Base-by-base conservation (phyloP, 2,113 vertebrate species). In the Illadopsis cleaveri region DNA sequence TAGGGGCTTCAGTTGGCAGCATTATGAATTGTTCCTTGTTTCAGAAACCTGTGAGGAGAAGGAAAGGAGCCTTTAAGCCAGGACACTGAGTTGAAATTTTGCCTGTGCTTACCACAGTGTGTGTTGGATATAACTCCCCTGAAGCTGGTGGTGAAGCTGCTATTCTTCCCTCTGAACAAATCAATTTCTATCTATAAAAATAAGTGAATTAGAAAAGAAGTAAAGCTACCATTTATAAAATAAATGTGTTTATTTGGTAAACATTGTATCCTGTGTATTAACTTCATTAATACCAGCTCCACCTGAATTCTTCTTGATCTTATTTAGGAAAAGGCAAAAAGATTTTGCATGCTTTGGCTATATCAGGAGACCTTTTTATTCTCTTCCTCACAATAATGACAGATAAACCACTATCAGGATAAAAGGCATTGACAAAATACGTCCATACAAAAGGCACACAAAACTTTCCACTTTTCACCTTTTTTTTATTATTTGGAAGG, bases 231-330 rank as follows among this genome's bases (percentile, higher is more conserved):
- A 77, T 86, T 91, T 80, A 33, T 58, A 79, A 95, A 93, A 89
- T 38, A 84, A 86, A 89, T 73, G 47, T 86, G 12, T 94, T 79
- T 87, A 47, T 95, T 88, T 93, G 35, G 51, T 83, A 89, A 95
- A 45, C 40, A 18, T 38, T 94, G 18, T 90, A 86, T 84, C 56
- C 48, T 86, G 38, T 66, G 22, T 51, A 90, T 69, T 53, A 86
- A 86, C n/a, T 76, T 88, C 64, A 80, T 65, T 4, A 2, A 79
- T 92, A 82, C 15, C 15, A 58, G 15, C 6, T 81, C 70, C 84
- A 61, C 47, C 31, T 70, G 54, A 82, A 81, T 72, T 90, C 22
- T 79, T 94, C 48, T 82, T 57, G 61, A 80, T 66, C 37, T n/a
- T 61, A 37, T 58, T 42, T 30, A 12, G 8, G 10, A 28, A 82